A percentile compares a stretch with the other conserved stretches of the same genome.
These are phyloP conservation scores for Bibio marci DNA, from an alignment of 2,888 invertebrate genomes.

Conservation along the genomic window DNA sequence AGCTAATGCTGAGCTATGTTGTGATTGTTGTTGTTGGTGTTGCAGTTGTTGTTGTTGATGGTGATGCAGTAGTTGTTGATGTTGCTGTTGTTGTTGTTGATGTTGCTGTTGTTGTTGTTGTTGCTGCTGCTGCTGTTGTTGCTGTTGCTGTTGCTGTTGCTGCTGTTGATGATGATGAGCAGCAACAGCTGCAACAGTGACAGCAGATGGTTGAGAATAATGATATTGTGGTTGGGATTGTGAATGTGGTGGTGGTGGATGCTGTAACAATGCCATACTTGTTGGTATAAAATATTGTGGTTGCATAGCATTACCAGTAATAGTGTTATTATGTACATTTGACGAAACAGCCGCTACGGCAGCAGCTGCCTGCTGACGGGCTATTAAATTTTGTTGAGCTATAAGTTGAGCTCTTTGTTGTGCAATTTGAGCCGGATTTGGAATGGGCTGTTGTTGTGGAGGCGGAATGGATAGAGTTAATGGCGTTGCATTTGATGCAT, in stretches of 20 bases:
- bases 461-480: conserved; percentile 26
- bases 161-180: conserved; percentile 10
- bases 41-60: conserved; percentile 2
- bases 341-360: conserved; percentile 30
- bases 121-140: conserved; percentile 7
- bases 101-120: conserved; percentile 4
- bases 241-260: conserved; percentile 7
- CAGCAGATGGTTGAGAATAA: conserved; percentile 14
- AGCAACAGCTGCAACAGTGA: conserved; percentile 23
- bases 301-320: neutral
- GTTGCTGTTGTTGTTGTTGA: conserved; percentile 5
- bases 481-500: conserved; percentile 16
- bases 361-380: conserved; percentile 45
- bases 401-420: conserved; percentile 41
- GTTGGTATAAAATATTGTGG: too few relatives aligned
- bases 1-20: conserved; percentile 2
- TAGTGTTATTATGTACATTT: too few relatives aligned
- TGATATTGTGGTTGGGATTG: conserved; percentile 18
- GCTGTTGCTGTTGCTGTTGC: neutral
- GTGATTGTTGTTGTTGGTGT: conserved; percentile 7
- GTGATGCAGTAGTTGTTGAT: conserved; percentile 3
- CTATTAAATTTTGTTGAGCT: conserved; percentile 51
- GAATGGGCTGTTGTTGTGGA: conserved; percentile 14
- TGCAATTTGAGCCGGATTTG: conserved; percentile 29
- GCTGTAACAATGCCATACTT: too few relatives aligned